Evolutionary conservation across 2,797 vertebrate species (phyloP).

Genomic region (Echeneis naucrates): DNA sequence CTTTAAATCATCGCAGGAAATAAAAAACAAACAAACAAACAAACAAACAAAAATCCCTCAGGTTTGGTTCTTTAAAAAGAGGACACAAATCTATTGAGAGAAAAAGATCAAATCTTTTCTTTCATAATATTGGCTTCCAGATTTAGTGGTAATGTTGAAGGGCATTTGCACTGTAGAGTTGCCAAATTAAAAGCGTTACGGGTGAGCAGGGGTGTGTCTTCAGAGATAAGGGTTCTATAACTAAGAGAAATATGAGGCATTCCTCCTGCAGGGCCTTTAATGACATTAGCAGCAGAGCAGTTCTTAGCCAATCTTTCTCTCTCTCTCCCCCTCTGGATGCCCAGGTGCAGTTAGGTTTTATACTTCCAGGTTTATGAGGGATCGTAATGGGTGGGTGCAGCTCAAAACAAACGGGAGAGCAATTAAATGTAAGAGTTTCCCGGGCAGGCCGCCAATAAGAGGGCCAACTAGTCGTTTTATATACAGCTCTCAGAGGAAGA

Average conservation of each 20-base stretch:
- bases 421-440: slow-evolving; percentile 63
- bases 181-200: slow-evolving; percentile 45
- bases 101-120: slow-evolving; percentile 57
- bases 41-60: slow-evolving; percentile 11
- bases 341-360: slow-evolving; percentile 55
- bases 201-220: slow-evolving; percentile 54
- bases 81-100: slow-evolving; percentile 4
- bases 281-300: slow-evolving; percentile 45
- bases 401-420: slow-evolving; percentile 61
- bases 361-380: slow-evolving; percentile 54
- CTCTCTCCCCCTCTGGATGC: not conserved
- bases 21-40: too few species aligned
- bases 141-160: slow-evolving; percentile 36
- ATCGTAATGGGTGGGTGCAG: slow-evolving; percentile 59
- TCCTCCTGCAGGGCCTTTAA: slow-evolving; percentile 42
- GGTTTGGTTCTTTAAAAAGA: slow-evolving; percentile 9
- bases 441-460: slow-evolving; percentile 49
- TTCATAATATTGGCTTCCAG: slow-evolving; percentile 29
- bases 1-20: too few species aligned
- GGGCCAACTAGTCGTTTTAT: slow-evolving; percentile 49
- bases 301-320: not conserved
- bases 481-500: slow-evolving; percentile 31
- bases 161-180: slow-evolving; percentile 33
- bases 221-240: slow-evolving; percentile 63
- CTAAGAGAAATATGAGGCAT: slow-evolving; percentile 40